These are phyloP conservation scores for Orthonyx spaldingii DNA, from an alignment of 2,113 vertebrate genomes.

Conservation along the genomic window DNA sequence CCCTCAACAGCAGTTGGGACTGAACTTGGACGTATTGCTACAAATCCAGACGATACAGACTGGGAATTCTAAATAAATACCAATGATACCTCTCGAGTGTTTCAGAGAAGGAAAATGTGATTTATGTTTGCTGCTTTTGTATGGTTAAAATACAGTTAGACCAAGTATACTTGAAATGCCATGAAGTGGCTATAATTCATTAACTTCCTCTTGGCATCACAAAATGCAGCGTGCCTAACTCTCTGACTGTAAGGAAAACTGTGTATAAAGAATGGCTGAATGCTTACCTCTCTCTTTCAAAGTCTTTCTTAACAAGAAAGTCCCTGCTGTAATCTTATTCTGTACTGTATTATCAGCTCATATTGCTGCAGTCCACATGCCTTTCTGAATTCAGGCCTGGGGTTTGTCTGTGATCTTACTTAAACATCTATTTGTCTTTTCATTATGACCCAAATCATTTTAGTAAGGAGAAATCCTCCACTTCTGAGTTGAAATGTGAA, in stretches of 20 bases:
- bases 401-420: not conserved
- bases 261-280: not conserved
- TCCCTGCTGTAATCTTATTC: not conserved
- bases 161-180: constrained; percentile 73
- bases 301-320: not conserved
- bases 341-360: not conserved
- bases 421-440: not conserved
- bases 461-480: not conserved
- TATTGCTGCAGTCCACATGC: not conserved
- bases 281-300: not conserved
- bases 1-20: constrained; percentile 30
- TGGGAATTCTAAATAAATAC: constrained; percentile 74
- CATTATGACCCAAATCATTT: not conserved
- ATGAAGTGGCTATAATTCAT: constrained; percentile 7
- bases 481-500: not conserved
- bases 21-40: constrained; percentile 12
- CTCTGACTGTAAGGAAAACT: not conserved
- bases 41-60: constrained; percentile 38
- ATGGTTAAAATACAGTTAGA: constrained; percentile 36
- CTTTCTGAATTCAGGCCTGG: not conserved
- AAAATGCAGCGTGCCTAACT: not conserved
- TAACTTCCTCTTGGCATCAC: not conserved
- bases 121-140: constrained; percentile 70
- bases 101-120: constrained; percentile 64
- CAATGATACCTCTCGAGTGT: constrained; percentile 50